Conservation (phyloP, 2,797 vertebrate species). For the Myripristis murdjan region DNA sequence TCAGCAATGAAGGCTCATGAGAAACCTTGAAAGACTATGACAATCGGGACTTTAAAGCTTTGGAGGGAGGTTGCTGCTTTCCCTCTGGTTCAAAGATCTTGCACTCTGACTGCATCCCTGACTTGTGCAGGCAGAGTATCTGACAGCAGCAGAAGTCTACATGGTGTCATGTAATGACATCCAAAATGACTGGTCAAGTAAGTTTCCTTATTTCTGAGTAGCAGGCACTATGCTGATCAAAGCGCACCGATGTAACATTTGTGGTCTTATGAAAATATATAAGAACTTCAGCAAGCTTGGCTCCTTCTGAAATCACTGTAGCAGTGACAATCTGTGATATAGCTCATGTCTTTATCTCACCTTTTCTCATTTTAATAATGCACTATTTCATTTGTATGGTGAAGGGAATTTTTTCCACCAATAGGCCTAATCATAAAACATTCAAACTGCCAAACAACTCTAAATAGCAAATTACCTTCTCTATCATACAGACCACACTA, state of each 20-base stretch:
- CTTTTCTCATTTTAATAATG: conserved; percentile 41
- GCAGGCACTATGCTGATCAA: neutral
- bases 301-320: conserved; percentile 29
- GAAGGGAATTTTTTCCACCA: conserved; percentile 19
- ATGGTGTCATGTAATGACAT: neutral
- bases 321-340: conserved; percentile 72
- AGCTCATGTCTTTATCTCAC: neutral
- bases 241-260: neutral
- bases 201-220: conserved; percentile 9
- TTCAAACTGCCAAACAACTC: too few relatives aligned
- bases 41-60: neutral
- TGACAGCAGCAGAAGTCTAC: neutral
- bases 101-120: conserved; percentile 1
- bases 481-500: too few relatives aligned
- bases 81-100: neutral
- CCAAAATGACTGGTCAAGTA: neutral
- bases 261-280: neutral
- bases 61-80: neutral
- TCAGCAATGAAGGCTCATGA: neutral
- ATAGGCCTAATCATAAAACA: conserved; percentile 12
- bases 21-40: neutral
- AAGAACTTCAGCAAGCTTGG: neutral
- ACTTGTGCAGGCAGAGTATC: neutral
- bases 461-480: too few relatives aligned
- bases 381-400: conserved; percentile 59